Evolutionary conservation across 2,113 vertebrate species (phyloP), one percentile per base, ranked within the genome.

Genomic region (Sylvia atricapilla): DNA sequence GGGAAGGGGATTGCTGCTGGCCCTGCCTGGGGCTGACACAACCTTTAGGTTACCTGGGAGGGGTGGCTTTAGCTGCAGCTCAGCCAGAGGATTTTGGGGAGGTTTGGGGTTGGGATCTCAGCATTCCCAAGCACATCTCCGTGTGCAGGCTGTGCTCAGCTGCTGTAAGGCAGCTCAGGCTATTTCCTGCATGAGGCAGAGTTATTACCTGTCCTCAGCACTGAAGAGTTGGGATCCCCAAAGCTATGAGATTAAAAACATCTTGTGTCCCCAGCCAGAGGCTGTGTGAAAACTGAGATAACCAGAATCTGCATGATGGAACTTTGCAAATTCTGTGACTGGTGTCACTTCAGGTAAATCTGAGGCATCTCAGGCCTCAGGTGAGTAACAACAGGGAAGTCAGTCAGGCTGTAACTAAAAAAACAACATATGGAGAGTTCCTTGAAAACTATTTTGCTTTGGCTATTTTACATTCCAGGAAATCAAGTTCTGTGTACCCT

Each of bases 131-230:
- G 59, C 30, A n/a, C 49, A 22, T 19, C 35, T 37, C 53, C 20
- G 28, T 6, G 31, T 24, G 20, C 56, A 62, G 50, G 33, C 24
- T n/a, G 15, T 1, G 7, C 46, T 50, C 24, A 52, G 4, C 56
- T 37, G 13, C 59, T 46, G 22, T 15, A 19, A 72, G 66, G 73
- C 77, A 76, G 73, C 73, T 55, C 9, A 5, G 62, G 39, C 33
- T 60, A 0, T 35, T 94, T 63, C 30, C 53, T 53, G 0, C 4
- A 0, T 2, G 37, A 52, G 23, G 53, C 22, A 82, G 56, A 41
- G 33, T 47, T 11, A 2, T 47, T 7, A 55, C 53, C 47, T 67
- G 39, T 35, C 31, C 56, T 60, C 63, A 27, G 3, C 44, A 6
- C 23, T 13, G 15, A 33, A 15, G 41, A 79, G 21, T 35, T 33